Base-by-base conservation (phyloP, 2,797 vertebrate genomes). In the Delichon dasypus region DNA sequence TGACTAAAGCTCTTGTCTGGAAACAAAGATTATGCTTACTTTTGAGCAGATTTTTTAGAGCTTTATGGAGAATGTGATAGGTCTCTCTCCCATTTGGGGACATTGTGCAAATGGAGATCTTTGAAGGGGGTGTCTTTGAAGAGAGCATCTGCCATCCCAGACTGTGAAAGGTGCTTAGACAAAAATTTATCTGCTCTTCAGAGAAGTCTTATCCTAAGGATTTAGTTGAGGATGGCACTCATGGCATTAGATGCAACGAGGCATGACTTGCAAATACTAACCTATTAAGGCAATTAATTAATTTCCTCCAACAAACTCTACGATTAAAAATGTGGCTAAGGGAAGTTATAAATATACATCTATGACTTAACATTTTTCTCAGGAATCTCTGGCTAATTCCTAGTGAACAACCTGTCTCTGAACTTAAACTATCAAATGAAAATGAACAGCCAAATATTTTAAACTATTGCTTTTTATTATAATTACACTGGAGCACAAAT, bases 391-490 rank as follows among this genome's bases (percentile, higher is more conserved):
- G 67, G 44, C 66, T 92, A 75, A 55, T 61, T 81, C 36, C 38
- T 48, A 22, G 48, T 40, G 77, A 89, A 70, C 42, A 89, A 89
- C 21, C 32, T 20, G 3, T n/a, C 48, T 85, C 66, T 67, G 67
- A 76, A 38, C 25, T 48, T n/a, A 88, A 92, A 85, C 58, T 38
- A 72, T 48, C 55, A 77, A 89, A 94, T 20, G 53, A 93, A 94
- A 94, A 93, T 64, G 57, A 96, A 79, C 73, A 89, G 51, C 30
- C 73, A 84, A 80, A 34, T 98, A 97, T 97, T 98, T 98, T 98
- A 98, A 98, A 98, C 98, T 98, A 98, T 98, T 98, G 98, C 98
- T 98, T 98, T 96, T 98, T 98, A 98, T 98, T 98, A 94, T 97
- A 98, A 98, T 98, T 98, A 98, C 98, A 98, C 97, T 0, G 97